Percentiles rank a stretch among this genome's conserved stretches.
Evolutionary conservation across 2,888 invertebrate genomes (phyloP).

Genomic region (Myathropa florea): DNA sequence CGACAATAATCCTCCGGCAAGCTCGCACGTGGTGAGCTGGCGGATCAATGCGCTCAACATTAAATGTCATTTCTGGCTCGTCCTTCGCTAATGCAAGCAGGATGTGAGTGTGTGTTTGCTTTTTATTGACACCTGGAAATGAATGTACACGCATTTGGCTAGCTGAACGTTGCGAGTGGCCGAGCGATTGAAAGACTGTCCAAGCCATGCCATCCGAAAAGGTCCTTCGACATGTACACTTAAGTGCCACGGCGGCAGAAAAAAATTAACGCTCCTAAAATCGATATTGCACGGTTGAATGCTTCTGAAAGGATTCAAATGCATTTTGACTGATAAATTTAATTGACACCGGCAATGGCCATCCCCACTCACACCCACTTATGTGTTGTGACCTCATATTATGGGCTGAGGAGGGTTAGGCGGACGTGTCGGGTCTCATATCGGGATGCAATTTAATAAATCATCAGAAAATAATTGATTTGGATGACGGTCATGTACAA

Average conservation of each 20-base stretch:
- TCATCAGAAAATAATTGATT: conserved; percentile 24
- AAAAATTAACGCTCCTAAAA: not conserved
- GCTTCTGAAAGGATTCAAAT: conserved; percentile 10
- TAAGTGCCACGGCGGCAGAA: not conserved
- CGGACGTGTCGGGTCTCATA: not conserved
- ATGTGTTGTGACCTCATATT: not conserved
- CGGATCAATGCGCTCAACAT: conserved; percentile 20
- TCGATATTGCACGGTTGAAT: not conserved
- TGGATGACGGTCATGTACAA: not conserved
- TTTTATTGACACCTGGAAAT: not conserved
- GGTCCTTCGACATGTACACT: conserved; percentile 11
- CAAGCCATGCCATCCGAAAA: conserved; percentile 8
- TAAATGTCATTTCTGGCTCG: conserved; percentile 12
- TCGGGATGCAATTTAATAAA: not conserved
- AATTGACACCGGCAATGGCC: conserved; percentile 23
- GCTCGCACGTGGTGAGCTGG: not conserved
- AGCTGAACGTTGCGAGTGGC: not conserved
- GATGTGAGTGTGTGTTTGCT: not conserved
- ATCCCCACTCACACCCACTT: not conserved
- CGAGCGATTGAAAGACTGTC: conserved; percentile 29
- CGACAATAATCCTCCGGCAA: conserved; percentile 22
- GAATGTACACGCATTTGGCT: no score
- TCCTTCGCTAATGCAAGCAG: not conserved
- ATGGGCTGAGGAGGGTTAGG: not conserved
- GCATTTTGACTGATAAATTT: conserved; percentile 29